These are phyloP conservation scores for Pituophis catenifer DNA, from an alignment of 2,113 vertebrate species.

Conservation along the genomic window DNA sequence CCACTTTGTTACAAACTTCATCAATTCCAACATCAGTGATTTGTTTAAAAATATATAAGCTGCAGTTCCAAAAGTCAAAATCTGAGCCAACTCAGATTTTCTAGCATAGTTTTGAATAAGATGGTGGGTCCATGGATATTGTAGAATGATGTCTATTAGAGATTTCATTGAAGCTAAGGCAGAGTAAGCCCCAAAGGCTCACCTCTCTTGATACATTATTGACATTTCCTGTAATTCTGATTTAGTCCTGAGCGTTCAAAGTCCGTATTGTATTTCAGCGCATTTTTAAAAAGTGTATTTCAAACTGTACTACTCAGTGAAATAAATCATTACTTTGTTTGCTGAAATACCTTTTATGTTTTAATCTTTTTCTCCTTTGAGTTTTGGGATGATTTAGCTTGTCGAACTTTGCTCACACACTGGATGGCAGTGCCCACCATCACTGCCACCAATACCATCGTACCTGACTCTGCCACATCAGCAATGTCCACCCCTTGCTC, in stretches of 20 bases:
- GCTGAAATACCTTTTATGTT: constrained; percentile 6
- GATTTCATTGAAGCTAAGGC: constrained; percentile 42
- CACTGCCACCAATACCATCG: constrained; percentile 88
- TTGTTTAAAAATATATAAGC: neutral
- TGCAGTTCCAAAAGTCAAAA: constrained; percentile 25
- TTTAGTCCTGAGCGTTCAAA: constrained; percentile 18
- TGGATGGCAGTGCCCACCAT: constrained; percentile 95
- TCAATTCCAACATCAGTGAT: constrained; percentile 26
- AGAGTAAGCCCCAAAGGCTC: constrained; percentile 50
- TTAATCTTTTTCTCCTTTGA: neutral
- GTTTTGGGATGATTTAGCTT: constrained; percentile 72
- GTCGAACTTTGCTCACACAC: constrained; percentile 75
- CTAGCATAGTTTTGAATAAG: neutral
- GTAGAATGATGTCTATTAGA: constrained; percentile 17
- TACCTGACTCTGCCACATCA: constrained; percentile 99
- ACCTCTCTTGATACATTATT: constrained; percentile 8
- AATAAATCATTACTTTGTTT: constrained; percentile 42
- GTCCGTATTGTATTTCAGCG: constrained; percentile 29
- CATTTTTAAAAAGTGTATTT: constrained; percentile 27
- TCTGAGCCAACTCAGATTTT: neutral
- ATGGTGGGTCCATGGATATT: constrained; percentile 22
- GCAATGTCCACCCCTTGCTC: constrained; percentile 99
- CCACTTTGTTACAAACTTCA: constrained; percentile 4
- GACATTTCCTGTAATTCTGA: constrained; percentile 18
- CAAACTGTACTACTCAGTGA: constrained; percentile 32